Conservation (phyloP, 2,888 invertebrate species). For the Papilio demoleus region DNA sequence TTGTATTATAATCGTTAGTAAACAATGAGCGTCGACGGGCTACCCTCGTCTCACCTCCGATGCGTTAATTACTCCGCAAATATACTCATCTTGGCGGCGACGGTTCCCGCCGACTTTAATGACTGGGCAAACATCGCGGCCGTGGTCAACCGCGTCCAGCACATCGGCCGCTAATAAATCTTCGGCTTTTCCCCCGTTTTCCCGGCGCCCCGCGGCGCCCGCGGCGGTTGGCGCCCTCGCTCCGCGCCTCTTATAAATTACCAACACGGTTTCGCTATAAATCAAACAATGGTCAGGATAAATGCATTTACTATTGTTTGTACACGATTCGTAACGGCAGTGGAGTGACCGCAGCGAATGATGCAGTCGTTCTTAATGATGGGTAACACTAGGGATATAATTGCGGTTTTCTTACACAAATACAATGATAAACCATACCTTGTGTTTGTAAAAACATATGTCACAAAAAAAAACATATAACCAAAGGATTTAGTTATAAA, state of each 20-base stretch:
- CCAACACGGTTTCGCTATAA: constrained; percentile 81
- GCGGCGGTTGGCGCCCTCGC: constrained; percentile 58
- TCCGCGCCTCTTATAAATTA: constrained; percentile 80
- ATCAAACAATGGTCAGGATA: constrained; percentile 78
- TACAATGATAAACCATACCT: neutral
- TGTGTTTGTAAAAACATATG: neutral
- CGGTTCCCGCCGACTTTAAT: constrained; percentile 80
- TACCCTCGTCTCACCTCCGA: constrained; percentile 79
- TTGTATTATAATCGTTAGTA: constrained; percentile 60
- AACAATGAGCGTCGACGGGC: constrained; percentile 64
- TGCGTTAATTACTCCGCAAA: constrained; percentile 82
- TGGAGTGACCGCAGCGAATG: constrained; percentile 45
- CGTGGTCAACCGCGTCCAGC: constrained; percentile 68
- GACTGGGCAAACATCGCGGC: constrained; percentile 76
- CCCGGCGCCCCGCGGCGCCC: constrained; percentile 64
- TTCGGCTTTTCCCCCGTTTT: constrained; percentile 80
- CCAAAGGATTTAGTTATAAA: neutral
- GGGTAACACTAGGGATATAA: constrained; percentile 47
- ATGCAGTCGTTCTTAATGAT: constrained; percentile 21
- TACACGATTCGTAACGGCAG: constrained; percentile 68
- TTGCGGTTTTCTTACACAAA: constrained; percentile 22
- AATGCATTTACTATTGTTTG: constrained; percentile 82
- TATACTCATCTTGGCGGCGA: constrained; percentile 81
- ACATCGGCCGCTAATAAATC: constrained; percentile 77
- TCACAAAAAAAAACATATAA: neutral